A percentile compares a stretch with the other conserved stretches of the same genome.
These are phyloP conservation scores for Seriola rivoliana DNA, from an alignment of 2,113 vertebrate genomes.

Conservation along the genomic window DNA sequence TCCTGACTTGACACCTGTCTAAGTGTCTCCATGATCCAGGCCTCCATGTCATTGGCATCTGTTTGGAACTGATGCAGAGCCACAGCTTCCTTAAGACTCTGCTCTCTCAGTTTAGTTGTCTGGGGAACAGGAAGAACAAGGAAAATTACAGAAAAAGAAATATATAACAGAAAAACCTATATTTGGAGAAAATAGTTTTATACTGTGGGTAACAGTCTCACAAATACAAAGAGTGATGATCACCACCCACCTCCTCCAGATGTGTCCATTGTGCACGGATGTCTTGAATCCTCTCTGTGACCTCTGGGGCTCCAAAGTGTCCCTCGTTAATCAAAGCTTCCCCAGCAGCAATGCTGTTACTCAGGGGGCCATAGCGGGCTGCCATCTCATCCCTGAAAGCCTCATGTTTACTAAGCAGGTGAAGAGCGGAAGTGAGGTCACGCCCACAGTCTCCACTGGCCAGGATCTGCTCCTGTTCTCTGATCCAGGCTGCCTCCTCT, in stretches of 20 bases:
- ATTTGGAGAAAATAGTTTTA: slow-evolving; percentile 17
- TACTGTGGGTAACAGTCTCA: not conserved
- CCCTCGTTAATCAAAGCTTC: slow-evolving; percentile 88
- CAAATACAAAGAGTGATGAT: not conserved
- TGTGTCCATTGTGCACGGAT: slow-evolving; percentile 88
- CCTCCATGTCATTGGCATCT: slow-evolving; percentile 91
- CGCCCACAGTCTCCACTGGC: slow-evolving; percentile 89
- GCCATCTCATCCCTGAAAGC: slow-evolving; percentile 93
- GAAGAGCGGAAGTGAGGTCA: slow-evolving; percentile 89
- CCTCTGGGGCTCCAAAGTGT: slow-evolving; percentile 86
- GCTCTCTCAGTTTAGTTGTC: slow-evolving; percentile 86
- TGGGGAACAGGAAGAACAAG: slow-evolving; percentile 39
- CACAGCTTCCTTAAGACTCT: slow-evolving; percentile 86
- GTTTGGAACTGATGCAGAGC: slow-evolving; percentile 93
- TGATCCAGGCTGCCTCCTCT: slow-evolving; percentile 93
- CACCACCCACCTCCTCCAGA: slow-evolving; percentile 84
- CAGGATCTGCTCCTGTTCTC: slow-evolving; percentile 93
- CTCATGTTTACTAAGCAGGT: slow-evolving; percentile 92
- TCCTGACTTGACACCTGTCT: slow-evolving; percentile 91
- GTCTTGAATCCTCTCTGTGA: slow-evolving; percentile 85
- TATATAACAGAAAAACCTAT: not conserved
- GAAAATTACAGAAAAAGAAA: not conserved
- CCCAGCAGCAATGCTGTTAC: slow-evolving; percentile 88
- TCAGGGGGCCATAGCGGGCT: slow-evolving; percentile 89
- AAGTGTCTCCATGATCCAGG: slow-evolving; percentile 90